phyloP scores from a whole-genome alignment of 2,888 invertebrate genomes.

The Cheilosia urbana region DNA sequence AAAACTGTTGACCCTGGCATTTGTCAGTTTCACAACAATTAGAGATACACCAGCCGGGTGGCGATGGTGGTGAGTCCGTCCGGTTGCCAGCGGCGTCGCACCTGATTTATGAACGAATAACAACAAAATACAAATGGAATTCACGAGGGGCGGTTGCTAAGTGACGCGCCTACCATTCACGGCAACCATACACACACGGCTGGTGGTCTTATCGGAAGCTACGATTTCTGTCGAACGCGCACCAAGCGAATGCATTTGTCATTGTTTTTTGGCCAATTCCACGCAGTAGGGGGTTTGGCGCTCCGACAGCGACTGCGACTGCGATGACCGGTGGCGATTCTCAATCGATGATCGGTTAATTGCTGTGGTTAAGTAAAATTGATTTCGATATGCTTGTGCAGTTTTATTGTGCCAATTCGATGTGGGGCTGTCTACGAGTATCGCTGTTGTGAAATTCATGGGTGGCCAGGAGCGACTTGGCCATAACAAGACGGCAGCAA shows the following conservation, averaged over 20 bases:
- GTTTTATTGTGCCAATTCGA: slow-evolving; percentile 69
- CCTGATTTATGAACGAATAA: slow-evolving; percentile 69
- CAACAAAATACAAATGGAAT: slow-evolving; percentile 75
- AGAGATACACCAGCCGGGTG: slow-evolving; percentile 42
- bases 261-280: slow-evolving; percentile 35
- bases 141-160: slow-evolving; percentile 71
- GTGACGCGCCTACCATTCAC: slow-evolving; percentile 72
- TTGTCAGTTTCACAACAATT: slow-evolving; percentile 65
- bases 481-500: slow-evolving; percentile 28
- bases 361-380: slow-evolving; percentile 74
- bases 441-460: slow-evolving; percentile 62
- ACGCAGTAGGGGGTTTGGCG: slow-evolving; percentile 60
- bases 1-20: slow-evolving; percentile 71
- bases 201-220: slow-evolving; percentile 84
- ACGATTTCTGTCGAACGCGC: slow-evolving; percentile 77
- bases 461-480: slow-evolving; percentile 67
- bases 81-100: slow-evolving; percentile 71
- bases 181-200: slow-evolving; percentile 52
- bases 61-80: slow-evolving; percentile 9
- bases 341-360: slow-evolving; percentile 76
- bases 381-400: slow-evolving; percentile 71
- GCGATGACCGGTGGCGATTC: slow-evolving; percentile 73
- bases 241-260: slow-evolving; percentile 72
- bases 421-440: slow-evolving; percentile 7
- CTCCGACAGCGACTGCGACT: slow-evolving; percentile 10